Percentiles rank a stretch among this genome's conserved stretches.
These are phyloP conservation scores for Carcharodon carcharias DNA, from an alignment of 2,797 vertebrate species.

Conservation along the genomic window DNA sequence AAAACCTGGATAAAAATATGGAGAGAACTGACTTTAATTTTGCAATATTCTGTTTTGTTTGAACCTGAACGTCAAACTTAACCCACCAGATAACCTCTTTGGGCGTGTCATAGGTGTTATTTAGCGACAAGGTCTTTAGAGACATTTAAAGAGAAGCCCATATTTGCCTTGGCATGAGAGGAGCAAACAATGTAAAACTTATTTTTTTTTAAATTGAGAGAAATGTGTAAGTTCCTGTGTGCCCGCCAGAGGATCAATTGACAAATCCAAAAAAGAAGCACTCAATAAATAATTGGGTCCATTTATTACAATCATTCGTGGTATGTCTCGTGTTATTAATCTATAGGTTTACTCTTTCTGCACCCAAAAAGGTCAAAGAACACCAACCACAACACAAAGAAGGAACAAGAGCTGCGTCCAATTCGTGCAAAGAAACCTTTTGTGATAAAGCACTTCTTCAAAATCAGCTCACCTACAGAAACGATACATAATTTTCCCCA, in stretches of 20 bases:
- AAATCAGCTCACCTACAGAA: constrained; percentile 50
- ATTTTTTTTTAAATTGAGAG: background rate
- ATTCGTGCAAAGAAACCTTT: constrained; percentile 89
- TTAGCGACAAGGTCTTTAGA: background rate
- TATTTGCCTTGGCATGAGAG: background rate
- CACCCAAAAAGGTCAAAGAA: constrained; percentile 45
- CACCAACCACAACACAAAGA: constrained; percentile 59
- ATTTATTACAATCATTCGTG: constrained; percentile 28
- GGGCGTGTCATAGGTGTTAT: too few species aligned
- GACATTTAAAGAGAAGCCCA: background rate
- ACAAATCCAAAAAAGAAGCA: constrained; percentile 6
- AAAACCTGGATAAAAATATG: background rate
- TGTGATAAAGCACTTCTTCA: constrained; percentile 83
- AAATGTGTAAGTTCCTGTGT: background rate
- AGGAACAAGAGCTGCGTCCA: constrained; percentile 55
- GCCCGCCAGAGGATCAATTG: background rate
- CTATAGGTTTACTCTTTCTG: constrained; percentile 25
- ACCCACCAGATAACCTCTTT: too few species aligned
- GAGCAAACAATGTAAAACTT: background rate
- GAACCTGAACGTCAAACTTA: background rate
- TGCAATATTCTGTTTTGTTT: background rate
- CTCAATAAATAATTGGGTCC: constrained; percentile 32
- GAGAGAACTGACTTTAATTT: background rate
- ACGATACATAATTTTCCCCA: constrained; percentile 54
- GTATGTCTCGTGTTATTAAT: background rate